phyloP scores from a whole-genome alignment of 1,140 invertebrate genomes.

The Diploscapter pachys region DNA sequence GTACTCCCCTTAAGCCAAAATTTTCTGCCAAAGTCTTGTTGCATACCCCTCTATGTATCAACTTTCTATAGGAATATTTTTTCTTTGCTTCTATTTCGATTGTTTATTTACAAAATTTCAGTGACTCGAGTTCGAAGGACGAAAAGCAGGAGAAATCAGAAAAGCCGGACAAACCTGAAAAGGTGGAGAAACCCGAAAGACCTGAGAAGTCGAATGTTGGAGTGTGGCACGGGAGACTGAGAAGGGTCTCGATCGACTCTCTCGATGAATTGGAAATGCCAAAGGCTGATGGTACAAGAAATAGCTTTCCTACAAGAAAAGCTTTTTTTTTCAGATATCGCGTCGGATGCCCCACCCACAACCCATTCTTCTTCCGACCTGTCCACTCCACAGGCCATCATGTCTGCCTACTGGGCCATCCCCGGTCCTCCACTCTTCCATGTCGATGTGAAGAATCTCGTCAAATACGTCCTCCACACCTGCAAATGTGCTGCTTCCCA shows the following conservation, averaged over 20 bases:
- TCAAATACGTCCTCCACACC: conserved; percentile 22
- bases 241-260: conserved; percentile 14
- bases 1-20: no score
- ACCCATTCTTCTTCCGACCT: conserved; percentile 3
- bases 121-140: no score
- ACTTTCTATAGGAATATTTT: no score
- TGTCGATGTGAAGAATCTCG: conserved; percentile 12
- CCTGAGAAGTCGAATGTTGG: conserved; percentile 5
- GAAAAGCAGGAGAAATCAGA: no score
- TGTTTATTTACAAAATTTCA: no score
- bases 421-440: conserved; percentile 1
- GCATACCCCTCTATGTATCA: no score
- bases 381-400: conserved; percentile 6
- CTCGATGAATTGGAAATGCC: conserved; percentile 5
- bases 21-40: no score
- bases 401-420: background rate
- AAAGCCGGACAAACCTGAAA: no score
- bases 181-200: background rate
- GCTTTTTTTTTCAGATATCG: background rate
- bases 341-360: background rate
- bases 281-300: background rate
- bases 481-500: conserved; percentile 8
- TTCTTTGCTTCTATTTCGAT: no score
- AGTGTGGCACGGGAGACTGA: conserved; percentile 3
- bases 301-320: no score